Percentiles rank a stretch among this genome's conserved stretches.
Conservation (phyloP, 1,140 invertebrate species). For the Macrocentrus cingulum region DNA sequence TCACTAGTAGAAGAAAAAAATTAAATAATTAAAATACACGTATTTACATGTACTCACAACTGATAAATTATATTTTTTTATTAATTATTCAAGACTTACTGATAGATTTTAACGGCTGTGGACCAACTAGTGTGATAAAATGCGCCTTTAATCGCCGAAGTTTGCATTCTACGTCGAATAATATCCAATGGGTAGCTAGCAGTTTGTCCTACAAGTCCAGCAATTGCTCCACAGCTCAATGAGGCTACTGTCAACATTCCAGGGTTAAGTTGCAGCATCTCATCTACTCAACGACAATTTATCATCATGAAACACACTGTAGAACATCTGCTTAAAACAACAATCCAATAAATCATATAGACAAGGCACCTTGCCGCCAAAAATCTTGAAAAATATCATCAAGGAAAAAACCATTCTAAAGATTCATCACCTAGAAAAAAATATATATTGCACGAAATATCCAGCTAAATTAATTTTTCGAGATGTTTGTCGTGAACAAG, state of each 20-base stretch:
- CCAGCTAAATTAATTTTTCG: too few relatives aligned
- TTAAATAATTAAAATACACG: too few relatives aligned
- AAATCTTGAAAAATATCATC: too few relatives aligned
- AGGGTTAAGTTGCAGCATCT: constrained; percentile 46
- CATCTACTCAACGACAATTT: constrained; percentile 16
- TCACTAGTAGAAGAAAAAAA: constrained; percentile 60
- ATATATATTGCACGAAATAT: too few relatives aligned
- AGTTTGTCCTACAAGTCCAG: constrained; percentile 92
- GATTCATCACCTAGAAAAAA: too few relatives aligned
- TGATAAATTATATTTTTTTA: too few relatives aligned
- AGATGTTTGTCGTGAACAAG: too few relatives aligned
- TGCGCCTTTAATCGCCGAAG: constrained; percentile 64
- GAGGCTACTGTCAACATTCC: constrained; percentile 62
- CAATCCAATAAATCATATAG: too few relatives aligned
- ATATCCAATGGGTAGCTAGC: constrained; percentile 95
- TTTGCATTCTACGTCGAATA: constrained; percentile 84
- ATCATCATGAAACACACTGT: not conserved
- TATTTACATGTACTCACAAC: too few relatives aligned
- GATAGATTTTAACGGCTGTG: constrained; percentile 67
- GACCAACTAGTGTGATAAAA: constrained; percentile 67
- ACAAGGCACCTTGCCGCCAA: too few relatives aligned
- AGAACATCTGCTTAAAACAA: too few relatives aligned
- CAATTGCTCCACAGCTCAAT: constrained; percentile 84
- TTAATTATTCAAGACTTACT: constrained; percentile 50
- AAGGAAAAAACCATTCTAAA: too few relatives aligned